Evolutionary conservation across 2,888 invertebrate genomes (phyloP).

Genomic region (Empis stercorea): DNA sequence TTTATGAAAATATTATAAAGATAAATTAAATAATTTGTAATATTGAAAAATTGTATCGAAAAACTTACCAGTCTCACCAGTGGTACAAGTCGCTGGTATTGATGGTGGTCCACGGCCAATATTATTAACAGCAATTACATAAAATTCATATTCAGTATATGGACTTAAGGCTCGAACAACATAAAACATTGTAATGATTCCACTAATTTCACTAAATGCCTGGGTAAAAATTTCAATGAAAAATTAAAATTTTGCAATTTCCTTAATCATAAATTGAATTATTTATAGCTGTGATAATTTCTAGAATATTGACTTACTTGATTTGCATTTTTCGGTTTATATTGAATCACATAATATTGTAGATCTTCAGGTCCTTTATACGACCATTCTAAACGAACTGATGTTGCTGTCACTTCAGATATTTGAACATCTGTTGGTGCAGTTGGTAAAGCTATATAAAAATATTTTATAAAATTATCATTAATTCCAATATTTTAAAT

Average conservation of each 20-base stretch:
- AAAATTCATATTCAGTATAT: slow-evolving; percentile 93
- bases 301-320: slow-evolving; percentile 35
- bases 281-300: too few species aligned
- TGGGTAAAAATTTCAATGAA: slow-evolving; percentile 28
- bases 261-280: too few species aligned
- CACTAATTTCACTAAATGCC: slow-evolving; percentile 85
- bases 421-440: slow-evolving; percentile 81
- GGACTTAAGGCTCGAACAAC: slow-evolving; percentile 81
- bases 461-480: background rate
- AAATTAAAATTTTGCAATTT: too few species aligned
- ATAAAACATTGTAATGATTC: slow-evolving; percentile 86
- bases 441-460: slow-evolving; percentile 65
- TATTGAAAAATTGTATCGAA: background rate
- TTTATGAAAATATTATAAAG: slow-evolving; percentile 7
- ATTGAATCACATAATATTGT: slow-evolving; percentile 93
- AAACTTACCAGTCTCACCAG: slow-evolving; percentile 86
- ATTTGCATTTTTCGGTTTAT: slow-evolving; percentile 88
- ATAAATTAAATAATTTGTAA: background rate
- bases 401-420: slow-evolving; percentile 87
- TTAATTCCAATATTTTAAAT: background rate
- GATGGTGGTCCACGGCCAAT: slow-evolving; percentile 88
- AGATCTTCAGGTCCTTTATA: slow-evolving; percentile 80
- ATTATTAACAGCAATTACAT: slow-evolving; percentile 87
- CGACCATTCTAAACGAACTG: slow-evolving; percentile 86
- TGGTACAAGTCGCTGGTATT: slow-evolving; percentile 78